Conservation (phyloP, 2,888 invertebrate species). For the Ophion ellenae region DNA sequence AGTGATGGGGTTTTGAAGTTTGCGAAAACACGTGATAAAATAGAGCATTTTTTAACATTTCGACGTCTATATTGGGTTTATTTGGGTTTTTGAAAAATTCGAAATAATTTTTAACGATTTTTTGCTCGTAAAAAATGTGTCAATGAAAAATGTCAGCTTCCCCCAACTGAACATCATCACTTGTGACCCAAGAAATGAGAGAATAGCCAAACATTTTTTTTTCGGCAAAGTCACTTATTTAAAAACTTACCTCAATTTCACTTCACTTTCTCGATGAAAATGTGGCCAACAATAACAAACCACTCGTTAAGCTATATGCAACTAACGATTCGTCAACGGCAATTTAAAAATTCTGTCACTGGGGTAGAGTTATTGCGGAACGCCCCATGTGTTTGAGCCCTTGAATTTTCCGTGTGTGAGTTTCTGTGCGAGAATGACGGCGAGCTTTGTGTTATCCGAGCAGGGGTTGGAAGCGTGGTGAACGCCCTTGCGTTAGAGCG, state of each 20-base stretch:
- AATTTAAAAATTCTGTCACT: neutral
- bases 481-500: conserved; percentile 65
- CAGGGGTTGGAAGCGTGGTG: conserved; percentile 60
- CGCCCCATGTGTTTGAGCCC: conserved; percentile 38
- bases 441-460: conserved; percentile 48
- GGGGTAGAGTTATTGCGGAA: neutral
- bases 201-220: neutral
- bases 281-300: neutral
- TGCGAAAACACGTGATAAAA: too few relatives aligned
- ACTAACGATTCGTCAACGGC: too few relatives aligned
- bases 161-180: too few relatives aligned
- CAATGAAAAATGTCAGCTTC: too few relatives aligned
- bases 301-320: neutral
- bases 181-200: too few relatives aligned
- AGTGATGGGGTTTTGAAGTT: too few relatives aligned
- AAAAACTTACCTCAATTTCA: neutral
- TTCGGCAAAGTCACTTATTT: neutral
- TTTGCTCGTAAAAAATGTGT: too few relatives aligned
- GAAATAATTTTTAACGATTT: too few relatives aligned
- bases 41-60: too few relatives aligned
- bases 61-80: too few relatives aligned
- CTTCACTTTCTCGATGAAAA: neutral
- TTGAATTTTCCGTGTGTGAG: conserved; percentile 53
- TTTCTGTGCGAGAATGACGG: conserved; percentile 50
- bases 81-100: too few relatives aligned